Conservation (phyloP, 2,888 invertebrate genomes). For the Hemicrepidius hirtus region DNA sequence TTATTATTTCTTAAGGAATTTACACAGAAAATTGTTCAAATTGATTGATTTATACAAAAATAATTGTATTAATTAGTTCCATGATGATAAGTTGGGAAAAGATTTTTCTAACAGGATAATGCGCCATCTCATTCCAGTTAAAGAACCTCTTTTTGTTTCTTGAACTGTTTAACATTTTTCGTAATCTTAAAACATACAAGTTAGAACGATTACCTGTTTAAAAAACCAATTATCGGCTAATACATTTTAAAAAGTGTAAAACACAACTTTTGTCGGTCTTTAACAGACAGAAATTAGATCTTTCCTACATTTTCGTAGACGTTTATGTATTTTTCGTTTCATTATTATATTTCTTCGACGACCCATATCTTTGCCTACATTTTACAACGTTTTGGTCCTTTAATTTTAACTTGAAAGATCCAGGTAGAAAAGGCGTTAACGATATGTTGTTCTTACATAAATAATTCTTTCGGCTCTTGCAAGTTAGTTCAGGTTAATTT, state of each 20-base stretch:
- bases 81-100: no score
- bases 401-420: slow-evolving; percentile 55
- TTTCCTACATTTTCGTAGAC: slow-evolving; percentile 65
- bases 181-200: no score
- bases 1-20: slow-evolving; percentile 1
- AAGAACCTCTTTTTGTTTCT: no score
- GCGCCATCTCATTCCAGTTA: no score
- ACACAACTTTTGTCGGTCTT: slow-evolving; percentile 62
- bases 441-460: slow-evolving; percentile 66
- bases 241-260: slow-evolving; percentile 56
- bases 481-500: slow-evolving; percentile 65
- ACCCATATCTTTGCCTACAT: neutral
- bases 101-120: no score
- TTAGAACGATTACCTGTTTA: no score
- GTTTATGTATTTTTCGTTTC: slow-evolving; percentile 61
- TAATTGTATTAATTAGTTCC: no score
- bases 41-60: no score
- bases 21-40: no score
- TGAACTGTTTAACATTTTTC: no score
- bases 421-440: slow-evolving; percentile 66
- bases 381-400: slow-evolving; percentile 32
- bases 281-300: slow-evolving; percentile 62
- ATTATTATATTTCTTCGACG: slow-evolving; percentile 40
- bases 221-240: slow-evolving; percentile 26
- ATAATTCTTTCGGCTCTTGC: slow-evolving; percentile 64